phyloP scores from a whole-genome alignment of 2,797 vertebrate species.

The Ambastaia sidthimunki region DNA sequence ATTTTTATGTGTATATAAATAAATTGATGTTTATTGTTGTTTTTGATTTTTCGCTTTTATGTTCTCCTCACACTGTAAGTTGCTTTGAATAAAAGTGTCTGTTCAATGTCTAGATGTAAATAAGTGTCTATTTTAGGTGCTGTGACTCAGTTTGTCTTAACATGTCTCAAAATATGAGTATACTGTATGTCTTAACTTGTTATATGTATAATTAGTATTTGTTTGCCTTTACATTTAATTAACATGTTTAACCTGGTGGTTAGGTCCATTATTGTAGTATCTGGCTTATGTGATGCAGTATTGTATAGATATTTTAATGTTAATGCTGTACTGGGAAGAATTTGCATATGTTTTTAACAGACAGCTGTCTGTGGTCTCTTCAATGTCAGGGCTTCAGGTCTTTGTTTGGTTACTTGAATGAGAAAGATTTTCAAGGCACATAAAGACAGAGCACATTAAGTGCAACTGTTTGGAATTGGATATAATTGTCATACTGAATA shows the following conservation, averaged over 20 bases:
- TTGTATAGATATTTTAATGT: neutral
- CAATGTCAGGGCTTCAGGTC: neutral
- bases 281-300: neutral
- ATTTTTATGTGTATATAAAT: neutral
- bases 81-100: no score
- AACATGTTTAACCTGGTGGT: neutral
- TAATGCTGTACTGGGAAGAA: neutral
- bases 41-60: no score
- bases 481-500: slow-evolving; percentile 52
- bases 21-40: no score
- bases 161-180: no score
- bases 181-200: no score
- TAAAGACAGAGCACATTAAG: slow-evolving; percentile 32
- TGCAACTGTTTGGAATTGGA: slow-evolving; percentile 34
- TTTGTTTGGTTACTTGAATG: neutral
- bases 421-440: slow-evolving; percentile 32
- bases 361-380: neutral
- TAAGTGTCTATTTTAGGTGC: no score
- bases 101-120: no score
- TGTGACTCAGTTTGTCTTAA: no score
- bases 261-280: neutral
- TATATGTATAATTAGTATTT: no score
- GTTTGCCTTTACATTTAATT: no score
- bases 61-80: no score
- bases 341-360: neutral